phyloP scores from a whole-genome alignment of 2,797 vertebrate genomes.

The Toxotes lorentzi region DNA sequence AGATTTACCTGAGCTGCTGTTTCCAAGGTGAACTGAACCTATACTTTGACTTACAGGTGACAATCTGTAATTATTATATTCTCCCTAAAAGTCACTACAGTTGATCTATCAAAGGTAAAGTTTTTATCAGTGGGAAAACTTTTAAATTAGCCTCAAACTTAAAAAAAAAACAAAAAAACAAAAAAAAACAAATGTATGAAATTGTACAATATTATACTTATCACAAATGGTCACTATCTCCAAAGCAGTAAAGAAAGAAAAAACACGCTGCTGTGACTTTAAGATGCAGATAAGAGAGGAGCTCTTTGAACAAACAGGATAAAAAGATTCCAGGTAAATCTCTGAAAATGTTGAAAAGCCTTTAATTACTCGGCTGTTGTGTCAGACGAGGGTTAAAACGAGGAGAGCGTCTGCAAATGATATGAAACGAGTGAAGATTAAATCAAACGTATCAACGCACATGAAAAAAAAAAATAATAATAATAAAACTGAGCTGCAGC shows the following conservation, averaged over 20 bases:
- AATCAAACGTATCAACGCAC: not conserved
- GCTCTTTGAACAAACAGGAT: conserved; percentile 12
- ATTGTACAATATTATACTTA: not conserved
- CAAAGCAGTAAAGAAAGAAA: not conserved
- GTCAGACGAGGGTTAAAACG: not conserved
- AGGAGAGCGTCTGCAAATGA: not conserved
- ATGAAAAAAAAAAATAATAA: not conserved
- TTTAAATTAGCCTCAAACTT: not conserved
- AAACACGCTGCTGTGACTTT: not conserved
- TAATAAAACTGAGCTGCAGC: not conserved
- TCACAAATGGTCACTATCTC: not conserved
- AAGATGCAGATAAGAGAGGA: not conserved
- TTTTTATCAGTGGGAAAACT: not conserved
- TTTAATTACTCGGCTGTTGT: conserved; percentile 25
- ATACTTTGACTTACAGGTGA: not conserved
- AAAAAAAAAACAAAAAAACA: no score
- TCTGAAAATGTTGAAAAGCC: conserved; percentile 6
- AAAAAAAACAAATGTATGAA: not conserved
- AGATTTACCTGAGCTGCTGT: no score
- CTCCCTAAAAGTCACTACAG: not conserved
- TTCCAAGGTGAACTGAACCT: no score
- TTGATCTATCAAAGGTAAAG: not conserved
- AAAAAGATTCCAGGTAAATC: conserved; percentile 25
- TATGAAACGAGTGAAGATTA: not conserved
- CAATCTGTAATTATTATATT: not conserved